Evolutionary conservation across 2,797 vertebrate species (phyloP).

Genomic region (Halcyon smyrnensis): DNA sequence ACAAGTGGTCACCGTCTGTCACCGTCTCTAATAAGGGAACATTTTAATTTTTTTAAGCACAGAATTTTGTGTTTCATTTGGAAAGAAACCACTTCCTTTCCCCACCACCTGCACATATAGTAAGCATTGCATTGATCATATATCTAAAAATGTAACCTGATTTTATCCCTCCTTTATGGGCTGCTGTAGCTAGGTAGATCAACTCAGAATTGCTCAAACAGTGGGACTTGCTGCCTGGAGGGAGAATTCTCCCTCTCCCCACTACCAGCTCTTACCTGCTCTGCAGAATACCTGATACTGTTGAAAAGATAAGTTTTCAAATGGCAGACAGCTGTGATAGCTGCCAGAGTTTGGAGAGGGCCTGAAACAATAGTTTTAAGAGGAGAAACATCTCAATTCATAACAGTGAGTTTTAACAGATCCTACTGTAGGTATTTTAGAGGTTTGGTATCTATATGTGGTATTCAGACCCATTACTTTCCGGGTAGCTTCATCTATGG

Average conservation of each 20-base stretch:
- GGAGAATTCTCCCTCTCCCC: background rate
- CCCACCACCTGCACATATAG: background rate
- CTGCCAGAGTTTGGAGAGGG: background rate
- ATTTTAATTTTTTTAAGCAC: background rate
- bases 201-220: background rate
- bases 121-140: background rate
- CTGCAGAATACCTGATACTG: background rate
- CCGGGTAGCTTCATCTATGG: background rate
- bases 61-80: background rate
- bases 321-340: background rate
- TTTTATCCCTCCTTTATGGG: background rate
- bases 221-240: background rate
- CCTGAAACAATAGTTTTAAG: background rate
- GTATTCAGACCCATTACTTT: background rate
- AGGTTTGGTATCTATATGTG: background rate
- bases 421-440: background rate
- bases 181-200: background rate
- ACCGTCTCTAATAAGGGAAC: background rate
- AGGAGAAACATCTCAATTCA: background rate
- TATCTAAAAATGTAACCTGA: background rate
- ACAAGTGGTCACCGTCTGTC: too few relatives aligned
- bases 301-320: background rate
- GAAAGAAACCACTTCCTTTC: background rate
- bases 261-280: background rate
- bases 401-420: background rate